Percentiles rank a stretch among this genome's conserved stretches.
Evolutionary conservation across 2,797 vertebrate genomes (phyloP).

Genomic region (Anguilla obscura): DNA sequence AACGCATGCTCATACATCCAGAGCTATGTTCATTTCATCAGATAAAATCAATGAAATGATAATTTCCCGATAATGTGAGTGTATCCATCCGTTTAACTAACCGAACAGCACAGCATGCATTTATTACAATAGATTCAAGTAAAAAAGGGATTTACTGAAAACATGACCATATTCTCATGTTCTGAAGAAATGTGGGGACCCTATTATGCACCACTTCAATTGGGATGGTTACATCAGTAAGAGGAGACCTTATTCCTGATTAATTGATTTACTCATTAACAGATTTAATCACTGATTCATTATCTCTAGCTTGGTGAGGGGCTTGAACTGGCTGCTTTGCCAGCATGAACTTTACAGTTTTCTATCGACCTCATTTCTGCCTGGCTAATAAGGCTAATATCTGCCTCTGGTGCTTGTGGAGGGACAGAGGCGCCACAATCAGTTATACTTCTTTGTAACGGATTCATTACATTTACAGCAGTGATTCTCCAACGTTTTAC

Average conservation of each 20-base stretch:
- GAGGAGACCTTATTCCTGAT: neutral
- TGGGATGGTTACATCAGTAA: neutral
- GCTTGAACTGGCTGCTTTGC: neutral
- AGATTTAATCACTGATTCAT: too few relatives aligned
- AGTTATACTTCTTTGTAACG: too few relatives aligned
- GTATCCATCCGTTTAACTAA: neutral
- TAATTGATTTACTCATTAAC: neutral
- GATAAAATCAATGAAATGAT: neutral
- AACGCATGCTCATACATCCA: neutral
- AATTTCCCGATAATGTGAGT: neutral
- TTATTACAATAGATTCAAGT: neutral
- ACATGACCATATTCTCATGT: neutral
- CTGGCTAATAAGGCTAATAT: neutral
- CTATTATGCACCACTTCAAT: neutral
- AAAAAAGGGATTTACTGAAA: neutral
- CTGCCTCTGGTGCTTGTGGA: too few relatives aligned
- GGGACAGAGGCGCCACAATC: too few relatives aligned
- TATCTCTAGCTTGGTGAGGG: neutral
- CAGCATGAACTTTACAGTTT: too few relatives aligned
- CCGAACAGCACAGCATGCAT: neutral
- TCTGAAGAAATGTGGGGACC: neutral
- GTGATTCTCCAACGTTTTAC: neutral
- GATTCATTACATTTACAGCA: too few relatives aligned
- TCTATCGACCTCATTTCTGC: too few relatives aligned
- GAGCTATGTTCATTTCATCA: neutral